These are phyloP conservation scores for Myrmophylax atrothorax DNA, from an alignment of 2,113 vertebrate genomes.

Conservation along the genomic window DNA sequence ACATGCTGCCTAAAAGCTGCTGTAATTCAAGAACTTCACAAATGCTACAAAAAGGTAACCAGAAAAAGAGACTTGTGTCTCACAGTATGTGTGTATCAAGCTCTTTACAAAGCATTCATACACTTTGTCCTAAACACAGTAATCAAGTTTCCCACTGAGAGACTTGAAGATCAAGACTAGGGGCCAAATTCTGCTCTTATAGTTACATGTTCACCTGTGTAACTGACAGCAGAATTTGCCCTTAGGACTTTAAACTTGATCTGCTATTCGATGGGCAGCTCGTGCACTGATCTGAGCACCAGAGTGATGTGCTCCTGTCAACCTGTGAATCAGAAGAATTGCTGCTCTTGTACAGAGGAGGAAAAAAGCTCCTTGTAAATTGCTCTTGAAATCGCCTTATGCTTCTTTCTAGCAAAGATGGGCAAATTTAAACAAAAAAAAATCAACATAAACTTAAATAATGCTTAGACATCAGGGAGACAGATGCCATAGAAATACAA, in stretches of 20 bases:
- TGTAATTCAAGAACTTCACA: slow-evolving; percentile 27
- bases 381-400: slow-evolving; percentile 42
- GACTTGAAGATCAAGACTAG: slow-evolving; percentile 65
- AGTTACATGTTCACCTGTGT: slow-evolving; percentile 71
- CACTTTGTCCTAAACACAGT: slow-evolving; percentile 59
- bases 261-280: slow-evolving; percentile 66
- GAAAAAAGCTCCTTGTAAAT: slow-evolving; percentile 60
- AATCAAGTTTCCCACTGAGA: slow-evolving; percentile 61
- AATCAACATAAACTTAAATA: slow-evolving; percentile 55
- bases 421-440: slow-evolving; percentile 32
- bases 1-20: not conserved
- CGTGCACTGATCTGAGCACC: slow-evolving; percentile 63
- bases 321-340: slow-evolving; percentile 67
- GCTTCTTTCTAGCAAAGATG: slow-evolving; percentile 15
- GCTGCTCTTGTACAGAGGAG: slow-evolving; percentile 48
- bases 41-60: slow-evolving; percentile 3
- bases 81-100: not conserved
- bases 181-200: slow-evolving; percentile 67
- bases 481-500: slow-evolving; percentile 42
- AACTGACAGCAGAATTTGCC: slow-evolving; percentile 73
- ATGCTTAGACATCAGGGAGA: slow-evolving; percentile 20
- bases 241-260: slow-evolving; percentile 73
- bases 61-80: slow-evolving; percentile 13
- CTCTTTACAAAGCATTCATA: slow-evolving; percentile 49
- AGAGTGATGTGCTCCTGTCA: slow-evolving; percentile 72